Percentiles rank a stretch among this genome's conserved stretches.
Conservation (phyloP, 2,888 invertebrate genomes). For the Hyppa rectilinea region DNA sequence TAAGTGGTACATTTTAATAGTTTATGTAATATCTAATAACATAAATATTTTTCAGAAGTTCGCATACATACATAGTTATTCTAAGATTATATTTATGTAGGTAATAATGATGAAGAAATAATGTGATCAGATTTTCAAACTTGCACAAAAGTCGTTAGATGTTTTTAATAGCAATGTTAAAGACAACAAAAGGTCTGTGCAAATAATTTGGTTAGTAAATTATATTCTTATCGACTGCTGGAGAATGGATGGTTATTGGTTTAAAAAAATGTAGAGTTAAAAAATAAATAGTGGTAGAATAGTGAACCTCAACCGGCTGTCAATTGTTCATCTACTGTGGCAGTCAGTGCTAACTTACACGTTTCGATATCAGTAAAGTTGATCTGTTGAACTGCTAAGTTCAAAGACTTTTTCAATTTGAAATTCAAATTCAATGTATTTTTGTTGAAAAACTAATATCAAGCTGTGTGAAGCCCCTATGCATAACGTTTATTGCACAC, state of each 20-base stretch:
- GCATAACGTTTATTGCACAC: neutral
- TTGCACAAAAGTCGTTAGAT: neutral
- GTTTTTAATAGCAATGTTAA: neutral
- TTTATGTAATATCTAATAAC: neutral
- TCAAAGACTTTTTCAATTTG: too few species aligned
- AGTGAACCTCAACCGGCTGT: neutral
- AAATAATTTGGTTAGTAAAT: neutral
- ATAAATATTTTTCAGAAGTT: conserved; percentile 3
- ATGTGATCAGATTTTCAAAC: neutral
- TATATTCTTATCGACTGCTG: neutral
- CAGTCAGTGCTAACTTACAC: too few species aligned
- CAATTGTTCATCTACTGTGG: neutral
- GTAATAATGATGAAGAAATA: neutral
- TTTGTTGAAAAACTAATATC: too few species aligned
- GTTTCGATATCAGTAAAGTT: too few species aligned
- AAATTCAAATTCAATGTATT: too few species aligned
- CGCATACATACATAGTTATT: neutral
- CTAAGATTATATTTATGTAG: neutral
- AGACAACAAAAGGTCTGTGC: neutral
- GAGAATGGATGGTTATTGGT: neutral
- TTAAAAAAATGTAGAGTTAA: neutral
- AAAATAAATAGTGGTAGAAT: neutral
- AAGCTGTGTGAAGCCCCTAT: too few species aligned
- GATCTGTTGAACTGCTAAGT: too few species aligned
- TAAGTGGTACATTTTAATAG: neutral